Conservation (phyloP, 2,888 invertebrate genomes). For the Tyria jacobaeae region DNA sequence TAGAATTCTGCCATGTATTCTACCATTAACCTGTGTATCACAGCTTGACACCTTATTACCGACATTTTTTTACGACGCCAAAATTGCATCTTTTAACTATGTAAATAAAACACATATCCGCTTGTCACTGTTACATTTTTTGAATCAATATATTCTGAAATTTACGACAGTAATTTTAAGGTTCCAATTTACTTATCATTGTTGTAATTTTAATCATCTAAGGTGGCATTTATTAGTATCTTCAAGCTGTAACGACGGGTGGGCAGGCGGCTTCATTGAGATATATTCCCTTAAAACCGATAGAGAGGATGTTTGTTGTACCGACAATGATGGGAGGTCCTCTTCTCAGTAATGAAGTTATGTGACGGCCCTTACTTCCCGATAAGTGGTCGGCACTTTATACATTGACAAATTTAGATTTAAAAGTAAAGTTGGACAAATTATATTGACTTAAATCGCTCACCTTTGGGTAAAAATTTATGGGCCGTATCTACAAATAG, state of each 20-base stretch:
- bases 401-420: slow-evolving; percentile 27
- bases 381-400: slow-evolving; percentile 23
- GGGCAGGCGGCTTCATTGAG: slow-evolving; percentile 73
- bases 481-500: slow-evolving; percentile 8
- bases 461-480: slow-evolving; percentile 5
- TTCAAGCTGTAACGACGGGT: slow-evolving; percentile 64
- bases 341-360: slow-evolving; percentile 67
- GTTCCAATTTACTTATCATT: slow-evolving; percentile 20
- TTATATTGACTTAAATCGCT: slow-evolving; percentile 8
- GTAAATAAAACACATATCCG: slow-evolving; percentile 7
- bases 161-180: rapidly evolving
- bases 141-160: slow-evolving; percentile 13
- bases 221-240: slow-evolving; percentile 54
- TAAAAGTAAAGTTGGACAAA: slow-evolving; percentile 8
- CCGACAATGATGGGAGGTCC: slow-evolving; percentile 71
- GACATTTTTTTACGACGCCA: slow-evolving; percentile 9
- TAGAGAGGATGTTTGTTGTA: slow-evolving; percentile 65
- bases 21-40: slow-evolving; percentile 72
- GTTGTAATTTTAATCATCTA: slow-evolving; percentile 26
- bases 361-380: slow-evolving; percentile 20
- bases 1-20: slow-evolving; percentile 66
- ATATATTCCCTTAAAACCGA: slow-evolving; percentile 66
- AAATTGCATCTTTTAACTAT: slow-evolving; percentile 23
- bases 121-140: background rate
- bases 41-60: slow-evolving; percentile 72